These are phyloP conservation scores for Empidonax alnorum DNA, from an alignment of 2,113 vertebrate species.

Conservation along the genomic window DNA sequence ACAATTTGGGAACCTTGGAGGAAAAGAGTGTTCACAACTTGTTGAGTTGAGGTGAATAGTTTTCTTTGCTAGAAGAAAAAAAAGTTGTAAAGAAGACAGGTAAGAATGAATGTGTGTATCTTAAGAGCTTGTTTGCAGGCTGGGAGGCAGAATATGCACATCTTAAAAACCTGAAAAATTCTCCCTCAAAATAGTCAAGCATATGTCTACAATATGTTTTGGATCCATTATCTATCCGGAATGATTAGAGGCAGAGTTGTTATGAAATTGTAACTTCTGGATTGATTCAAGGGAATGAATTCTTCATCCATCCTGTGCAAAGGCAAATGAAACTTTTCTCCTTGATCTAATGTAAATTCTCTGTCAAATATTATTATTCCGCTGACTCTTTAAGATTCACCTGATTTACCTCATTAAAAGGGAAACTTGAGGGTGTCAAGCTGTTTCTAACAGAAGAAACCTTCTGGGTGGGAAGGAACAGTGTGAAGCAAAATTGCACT, in stretches of 20 bases:
- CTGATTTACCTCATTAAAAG: constrained; percentile 44
- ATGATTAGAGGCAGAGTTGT: background rate
- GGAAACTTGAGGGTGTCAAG: background rate
- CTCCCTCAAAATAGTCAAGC: background rate
- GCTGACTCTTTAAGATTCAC: constrained; percentile 24
- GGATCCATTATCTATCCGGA: background rate
- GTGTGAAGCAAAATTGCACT: background rate
- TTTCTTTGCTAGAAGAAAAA: background rate
- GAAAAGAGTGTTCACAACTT: background rate
- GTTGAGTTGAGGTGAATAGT: background rate
- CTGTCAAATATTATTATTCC: constrained; percentile 25
- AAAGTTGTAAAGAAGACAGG: background rate
- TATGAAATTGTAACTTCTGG: constrained; percentile 20
- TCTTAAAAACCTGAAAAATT: background rate
- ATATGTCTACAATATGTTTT: background rate
- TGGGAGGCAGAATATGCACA: background rate
- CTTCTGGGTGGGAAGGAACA: background rate
- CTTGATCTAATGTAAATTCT: constrained; percentile 44
- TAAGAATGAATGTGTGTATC: background rate
- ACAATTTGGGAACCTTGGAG: background rate
- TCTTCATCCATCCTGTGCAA: background rate
- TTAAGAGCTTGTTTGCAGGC: background rate
- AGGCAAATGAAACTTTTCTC: constrained; percentile 14
- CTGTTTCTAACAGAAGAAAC: background rate
- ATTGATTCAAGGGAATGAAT: constrained; percentile 35